Conservation (phyloP, 2,113 vertebrate species). For the Polypterus bichir region DNA sequence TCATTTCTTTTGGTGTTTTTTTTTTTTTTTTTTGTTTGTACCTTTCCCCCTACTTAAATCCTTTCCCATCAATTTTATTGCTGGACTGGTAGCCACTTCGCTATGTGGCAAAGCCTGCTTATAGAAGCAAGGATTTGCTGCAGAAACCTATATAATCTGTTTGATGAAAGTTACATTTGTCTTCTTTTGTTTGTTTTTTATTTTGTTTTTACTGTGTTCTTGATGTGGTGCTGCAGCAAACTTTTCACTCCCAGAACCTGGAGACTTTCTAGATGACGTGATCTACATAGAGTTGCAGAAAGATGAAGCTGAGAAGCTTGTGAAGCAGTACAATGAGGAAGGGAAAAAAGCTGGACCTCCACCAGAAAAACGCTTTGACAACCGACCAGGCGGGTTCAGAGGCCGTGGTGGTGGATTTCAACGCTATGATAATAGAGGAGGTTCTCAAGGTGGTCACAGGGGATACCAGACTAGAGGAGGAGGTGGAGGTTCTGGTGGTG, state of each 20-base stretch:
- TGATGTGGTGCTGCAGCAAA: slow-evolving; percentile 56
- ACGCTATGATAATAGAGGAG: slow-evolving; percentile 68
- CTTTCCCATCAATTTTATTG: too few relatives aligned
- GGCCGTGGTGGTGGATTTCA: slow-evolving; percentile 54
- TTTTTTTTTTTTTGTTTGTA: too few relatives aligned
- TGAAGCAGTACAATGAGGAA: slow-evolving; percentile 80
- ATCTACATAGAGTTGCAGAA: slow-evolving; percentile 58
- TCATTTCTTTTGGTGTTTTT: too few relatives aligned
- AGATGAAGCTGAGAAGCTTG: slow-evolving; percentile 64
- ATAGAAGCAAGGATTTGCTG: too few relatives aligned
- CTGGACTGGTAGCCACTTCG: too few relatives aligned
- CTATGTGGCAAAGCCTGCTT: too few relatives aligned
- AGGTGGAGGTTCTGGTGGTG: slow-evolving; percentile 38
- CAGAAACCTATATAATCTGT: neutral
- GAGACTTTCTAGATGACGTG: slow-evolving; percentile 76
- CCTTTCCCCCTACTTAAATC: too few relatives aligned
- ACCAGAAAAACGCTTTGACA: slow-evolving; percentile 77
- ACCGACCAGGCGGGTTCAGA: slow-evolving; percentile 52
- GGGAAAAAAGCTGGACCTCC: slow-evolving; percentile 72
- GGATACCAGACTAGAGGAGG: slow-evolving; percentile 57
- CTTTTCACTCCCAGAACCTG: slow-evolving; percentile 66
- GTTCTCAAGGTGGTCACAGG: slow-evolving; percentile 41
- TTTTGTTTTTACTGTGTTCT: slow-evolving; percentile 24
- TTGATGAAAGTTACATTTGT: slow-evolving; percentile 1
- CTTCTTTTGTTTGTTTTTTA: slow-evolving; percentile 22